Conservation (phyloP, 2,113 vertebrate genomes). For the Tragelaphus buxtoni region DNA sequence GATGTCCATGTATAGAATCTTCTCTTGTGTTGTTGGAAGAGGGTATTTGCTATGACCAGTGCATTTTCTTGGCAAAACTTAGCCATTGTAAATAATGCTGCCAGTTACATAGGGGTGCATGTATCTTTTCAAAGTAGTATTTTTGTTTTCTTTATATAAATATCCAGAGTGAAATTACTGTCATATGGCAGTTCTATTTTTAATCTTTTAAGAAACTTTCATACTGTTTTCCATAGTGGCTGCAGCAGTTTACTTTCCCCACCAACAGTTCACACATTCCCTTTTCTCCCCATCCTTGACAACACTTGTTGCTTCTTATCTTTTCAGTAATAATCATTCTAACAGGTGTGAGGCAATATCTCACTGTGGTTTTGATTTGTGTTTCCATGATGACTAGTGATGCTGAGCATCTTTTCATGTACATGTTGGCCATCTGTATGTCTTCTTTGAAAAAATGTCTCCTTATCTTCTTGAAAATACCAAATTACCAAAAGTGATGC, state of each 20-base stretch:
- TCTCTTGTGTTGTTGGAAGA: too few relatives aligned
- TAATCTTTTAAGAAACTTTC: background rate
- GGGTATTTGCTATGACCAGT: too few relatives aligned
- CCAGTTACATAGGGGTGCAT: background rate
- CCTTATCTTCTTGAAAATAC: background rate
- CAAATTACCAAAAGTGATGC: background rate
- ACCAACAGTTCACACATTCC: background rate
- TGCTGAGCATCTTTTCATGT: background rate
- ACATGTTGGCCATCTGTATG: background rate
- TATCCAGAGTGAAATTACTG: background rate
- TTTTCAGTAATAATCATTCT: background rate
- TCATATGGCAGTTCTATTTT: background rate
- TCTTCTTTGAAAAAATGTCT: background rate
- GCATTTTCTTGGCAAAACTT: background rate
- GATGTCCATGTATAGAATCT: too few relatives aligned
- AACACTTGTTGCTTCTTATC: background rate
- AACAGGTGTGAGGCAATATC: background rate
- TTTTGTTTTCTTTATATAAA: background rate
- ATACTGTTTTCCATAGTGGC: background rate
- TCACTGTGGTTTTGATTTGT: background rate
- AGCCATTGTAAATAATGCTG: background rate
- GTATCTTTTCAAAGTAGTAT: background rate
- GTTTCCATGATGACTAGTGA: background rate
- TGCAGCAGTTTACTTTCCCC: background rate
- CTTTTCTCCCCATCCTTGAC: background rate